Percentiles rank a stretch among this genome's conserved stretches.
Evolutionary conservation across 2,797 vertebrate species (phyloP).

Genomic region (Rhynchotus rufescens): DNA sequence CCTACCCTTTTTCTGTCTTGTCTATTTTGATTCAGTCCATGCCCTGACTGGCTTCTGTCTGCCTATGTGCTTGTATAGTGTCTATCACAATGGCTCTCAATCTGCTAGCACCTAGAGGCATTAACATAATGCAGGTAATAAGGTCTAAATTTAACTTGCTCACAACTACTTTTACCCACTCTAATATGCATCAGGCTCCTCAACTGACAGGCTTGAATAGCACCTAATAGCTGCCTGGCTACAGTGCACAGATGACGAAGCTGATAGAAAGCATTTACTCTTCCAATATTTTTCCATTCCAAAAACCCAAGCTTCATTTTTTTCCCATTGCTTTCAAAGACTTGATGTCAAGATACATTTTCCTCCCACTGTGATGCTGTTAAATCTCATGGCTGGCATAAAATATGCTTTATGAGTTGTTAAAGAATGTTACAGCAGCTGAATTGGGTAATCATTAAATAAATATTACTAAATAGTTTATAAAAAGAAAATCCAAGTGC

Average conservation of each 20-base stretch:
- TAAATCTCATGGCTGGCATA: slow-evolving; percentile 53
- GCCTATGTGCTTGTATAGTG: slow-evolving; percentile 46
- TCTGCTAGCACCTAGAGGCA: slow-evolving; percentile 67
- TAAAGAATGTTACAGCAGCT: slow-evolving; percentile 51
- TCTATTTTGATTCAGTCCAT: slow-evolving; percentile 64
- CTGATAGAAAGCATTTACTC: slow-evolving; percentile 41
- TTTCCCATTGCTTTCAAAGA: slow-evolving; percentile 25
- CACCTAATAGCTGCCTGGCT: slow-evolving; percentile 56
- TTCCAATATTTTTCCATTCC: neutral
- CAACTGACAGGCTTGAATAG: slow-evolving; percentile 23
- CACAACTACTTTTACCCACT: slow-evolving; percentile 55
- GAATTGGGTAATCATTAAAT: slow-evolving; percentile 62
- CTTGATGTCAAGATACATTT: slow-evolving; percentile 45
- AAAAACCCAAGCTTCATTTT: neutral
- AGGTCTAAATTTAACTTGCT: slow-evolving; percentile 68
- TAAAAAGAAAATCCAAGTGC: slow-evolving; percentile 40
- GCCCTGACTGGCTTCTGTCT: slow-evolving; percentile 61
- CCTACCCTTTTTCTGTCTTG: slow-evolving; percentile 53
- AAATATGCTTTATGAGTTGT: slow-evolving; percentile 47
- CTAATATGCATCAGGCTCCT: slow-evolving; percentile 54
- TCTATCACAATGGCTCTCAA: slow-evolving; percentile 44
- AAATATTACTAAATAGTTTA: slow-evolving; percentile 68
- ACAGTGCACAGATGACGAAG: neutral
- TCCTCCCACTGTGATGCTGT: slow-evolving; percentile 29
- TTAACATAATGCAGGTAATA: slow-evolving; percentile 73